These are phyloP conservation scores for Echiichthys vipera DNA, from an alignment of 2,797 vertebrate species.

Conservation along the genomic window DNA sequence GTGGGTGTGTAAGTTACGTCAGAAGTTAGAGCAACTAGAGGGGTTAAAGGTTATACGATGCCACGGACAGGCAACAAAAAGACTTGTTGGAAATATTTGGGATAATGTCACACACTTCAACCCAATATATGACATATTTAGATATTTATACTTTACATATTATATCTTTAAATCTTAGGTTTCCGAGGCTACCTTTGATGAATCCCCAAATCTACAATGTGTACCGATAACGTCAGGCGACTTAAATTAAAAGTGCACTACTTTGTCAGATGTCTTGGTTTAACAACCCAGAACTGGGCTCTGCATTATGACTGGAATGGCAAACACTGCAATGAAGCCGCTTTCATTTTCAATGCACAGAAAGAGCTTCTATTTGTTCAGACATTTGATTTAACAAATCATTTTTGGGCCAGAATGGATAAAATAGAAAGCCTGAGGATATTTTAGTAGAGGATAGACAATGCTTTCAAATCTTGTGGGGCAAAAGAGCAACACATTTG, in stretches of 20 bases:
- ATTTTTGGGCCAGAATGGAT: background rate
- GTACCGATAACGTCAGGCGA: background rate
- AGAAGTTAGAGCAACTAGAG: too few relatives aligned
- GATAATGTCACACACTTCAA: too few relatives aligned
- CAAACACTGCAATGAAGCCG: background rate
- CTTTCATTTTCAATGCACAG: background rate
- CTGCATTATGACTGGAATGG: background rate
- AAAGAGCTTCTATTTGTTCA: background rate
- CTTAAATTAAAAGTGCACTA: background rate
- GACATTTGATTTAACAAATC: constrained; percentile 5
- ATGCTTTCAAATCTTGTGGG: background rate
- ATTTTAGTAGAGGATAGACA: background rate
- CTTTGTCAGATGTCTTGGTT: background rate
- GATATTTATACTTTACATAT: too few relatives aligned
- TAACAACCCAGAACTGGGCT: background rate
- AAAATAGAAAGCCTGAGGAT: constrained; percentile 1
- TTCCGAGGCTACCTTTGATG: background rate
- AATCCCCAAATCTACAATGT: background rate
- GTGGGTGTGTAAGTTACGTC: too few relatives aligned
- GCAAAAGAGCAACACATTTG: constrained; percentile 42
- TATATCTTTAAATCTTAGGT: background rate
- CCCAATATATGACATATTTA: too few relatives aligned
- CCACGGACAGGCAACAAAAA: too few relatives aligned
- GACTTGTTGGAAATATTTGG: too few relatives aligned
- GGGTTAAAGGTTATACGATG: too few relatives aligned